Conservation (phyloP, 2,888 invertebrate genomes). For the Bombyx huttoni region DNA sequence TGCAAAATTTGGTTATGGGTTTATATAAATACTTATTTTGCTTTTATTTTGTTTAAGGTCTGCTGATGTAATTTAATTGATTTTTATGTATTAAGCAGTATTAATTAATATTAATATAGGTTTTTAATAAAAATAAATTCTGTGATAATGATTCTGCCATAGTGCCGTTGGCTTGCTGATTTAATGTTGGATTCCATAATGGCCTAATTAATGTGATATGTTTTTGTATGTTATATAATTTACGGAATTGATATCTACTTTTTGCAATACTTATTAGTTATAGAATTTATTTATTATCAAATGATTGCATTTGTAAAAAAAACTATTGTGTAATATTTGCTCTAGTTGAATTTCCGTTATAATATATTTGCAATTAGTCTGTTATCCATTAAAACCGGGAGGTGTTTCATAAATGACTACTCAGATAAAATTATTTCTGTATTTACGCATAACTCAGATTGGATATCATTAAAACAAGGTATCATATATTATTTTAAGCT, state of each 20-base stretch:
- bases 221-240: not conserved
- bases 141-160: constrained; percentile 47
- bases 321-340: too few species aligned
- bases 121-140: constrained; percentile 22
- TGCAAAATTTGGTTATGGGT: constrained; percentile 1
- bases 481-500: too few species aligned
- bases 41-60: constrained; percentile 12
- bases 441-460: too few species aligned
- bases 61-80: constrained; percentile 15
- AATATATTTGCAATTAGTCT: too few species aligned
- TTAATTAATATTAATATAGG: constrained; percentile 12
- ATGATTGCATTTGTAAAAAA: too few species aligned
- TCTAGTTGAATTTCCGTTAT: too few species aligned
- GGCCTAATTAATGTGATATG: constrained; percentile 6
- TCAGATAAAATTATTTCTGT: too few species aligned
- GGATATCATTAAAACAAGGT: too few species aligned
- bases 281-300: not conserved
- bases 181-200: constrained; percentile 7
- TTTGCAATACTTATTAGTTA: not conserved
- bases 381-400: too few species aligned
- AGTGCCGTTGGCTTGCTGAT: constrained; percentile 8
- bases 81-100: constrained; percentile 24
- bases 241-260: not conserved
- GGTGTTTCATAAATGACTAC: too few species aligned
- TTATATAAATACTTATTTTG: not conserved